A percentile compares a stretch with the other conserved stretches of the same genome.
Conservation (phyloP, 2,797 vertebrate genomes). For the Eidolon dupreanum region DNA sequence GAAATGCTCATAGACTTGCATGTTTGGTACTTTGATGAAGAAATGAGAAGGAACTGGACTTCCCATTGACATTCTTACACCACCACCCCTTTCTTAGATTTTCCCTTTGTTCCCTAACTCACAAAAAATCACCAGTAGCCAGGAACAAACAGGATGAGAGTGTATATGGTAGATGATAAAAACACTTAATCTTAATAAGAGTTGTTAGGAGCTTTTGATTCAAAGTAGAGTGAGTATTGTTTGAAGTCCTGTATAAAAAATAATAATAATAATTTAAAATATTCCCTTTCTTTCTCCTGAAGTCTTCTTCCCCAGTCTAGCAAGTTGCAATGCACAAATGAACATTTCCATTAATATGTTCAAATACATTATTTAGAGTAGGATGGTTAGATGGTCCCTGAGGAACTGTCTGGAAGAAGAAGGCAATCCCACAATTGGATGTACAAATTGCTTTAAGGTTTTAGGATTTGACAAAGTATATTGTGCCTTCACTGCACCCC, state of each 20-base stretch:
- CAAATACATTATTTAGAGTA: conserved; percentile 13
- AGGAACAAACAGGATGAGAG: background rate
- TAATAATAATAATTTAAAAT: background rate
- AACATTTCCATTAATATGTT: conserved; percentile 23
- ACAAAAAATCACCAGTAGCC: background rate
- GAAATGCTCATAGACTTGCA: background rate
- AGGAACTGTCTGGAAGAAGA: conserved; percentile 40
- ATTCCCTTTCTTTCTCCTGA: background rate
- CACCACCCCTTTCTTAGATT: background rate
- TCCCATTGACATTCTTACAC: background rate
- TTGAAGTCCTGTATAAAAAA: background rate
- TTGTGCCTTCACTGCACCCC: background rate
- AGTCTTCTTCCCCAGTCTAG: background rate
- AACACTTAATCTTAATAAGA: background rate
- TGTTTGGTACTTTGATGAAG: background rate
- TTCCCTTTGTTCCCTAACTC: background rate
- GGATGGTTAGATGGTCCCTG: background rate
- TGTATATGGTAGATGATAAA: background rate
- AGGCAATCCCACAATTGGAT: conserved; percentile 64
- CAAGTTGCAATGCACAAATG: background rate
- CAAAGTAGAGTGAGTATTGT: background rate
- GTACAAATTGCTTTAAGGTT: conserved; percentile 56
- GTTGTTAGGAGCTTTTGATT: background rate
- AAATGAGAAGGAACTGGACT: background rate
- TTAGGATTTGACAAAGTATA: conserved; percentile 28